Percentiles rank a stretch among this genome's conserved stretches.
Conservation (phyloP, 2,888 invertebrate species). For the Argyra leucocephala region DNA sequence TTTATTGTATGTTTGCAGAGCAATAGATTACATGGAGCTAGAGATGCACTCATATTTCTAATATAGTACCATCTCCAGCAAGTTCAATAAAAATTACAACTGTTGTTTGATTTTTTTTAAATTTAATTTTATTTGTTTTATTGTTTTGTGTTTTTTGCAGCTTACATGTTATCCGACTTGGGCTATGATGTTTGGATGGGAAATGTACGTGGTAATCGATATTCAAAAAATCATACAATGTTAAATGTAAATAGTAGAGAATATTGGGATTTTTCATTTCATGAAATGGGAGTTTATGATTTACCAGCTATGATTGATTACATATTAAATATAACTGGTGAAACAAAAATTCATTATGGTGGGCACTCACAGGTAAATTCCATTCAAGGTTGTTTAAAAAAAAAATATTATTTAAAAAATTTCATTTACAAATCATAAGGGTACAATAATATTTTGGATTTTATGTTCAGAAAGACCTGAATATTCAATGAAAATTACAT, state of each 20-base stretch:
- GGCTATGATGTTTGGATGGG: constrained; percentile 45
- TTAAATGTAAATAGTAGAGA: constrained; percentile 39
- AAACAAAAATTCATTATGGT: constrained; percentile 58
- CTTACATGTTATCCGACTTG: constrained; percentile 39
- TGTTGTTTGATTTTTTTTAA: too few species aligned
- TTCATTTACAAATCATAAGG: constrained; percentile 43
- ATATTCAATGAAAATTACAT: constrained; percentile 48
- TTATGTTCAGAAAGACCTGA: constrained; percentile 47
- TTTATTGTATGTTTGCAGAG: too few species aligned
- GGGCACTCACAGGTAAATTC: constrained; percentile 63
- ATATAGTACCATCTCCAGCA: too few species aligned
- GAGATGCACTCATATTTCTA: too few species aligned
- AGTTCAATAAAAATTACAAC: too few species aligned
- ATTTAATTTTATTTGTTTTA: background rate
- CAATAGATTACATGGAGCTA: too few species aligned
- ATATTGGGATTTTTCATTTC: constrained; percentile 60
- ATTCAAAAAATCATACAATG: constrained; percentile 40
- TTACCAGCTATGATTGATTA: constrained; percentile 75
- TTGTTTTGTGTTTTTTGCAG: constrained; percentile 29
- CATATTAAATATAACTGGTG: constrained; percentile 51
- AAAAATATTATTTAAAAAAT: background rate
- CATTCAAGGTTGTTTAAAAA: background rate
- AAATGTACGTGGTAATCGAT: constrained; percentile 42
- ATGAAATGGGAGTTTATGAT: constrained; percentile 66
- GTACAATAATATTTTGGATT: constrained; percentile 50